Percentiles rank a stretch among this genome's conserved stretches.
These are phyloP conservation scores for Piaya cayana DNA, from an alignment of 2,113 vertebrate species.

Conservation along the genomic window DNA sequence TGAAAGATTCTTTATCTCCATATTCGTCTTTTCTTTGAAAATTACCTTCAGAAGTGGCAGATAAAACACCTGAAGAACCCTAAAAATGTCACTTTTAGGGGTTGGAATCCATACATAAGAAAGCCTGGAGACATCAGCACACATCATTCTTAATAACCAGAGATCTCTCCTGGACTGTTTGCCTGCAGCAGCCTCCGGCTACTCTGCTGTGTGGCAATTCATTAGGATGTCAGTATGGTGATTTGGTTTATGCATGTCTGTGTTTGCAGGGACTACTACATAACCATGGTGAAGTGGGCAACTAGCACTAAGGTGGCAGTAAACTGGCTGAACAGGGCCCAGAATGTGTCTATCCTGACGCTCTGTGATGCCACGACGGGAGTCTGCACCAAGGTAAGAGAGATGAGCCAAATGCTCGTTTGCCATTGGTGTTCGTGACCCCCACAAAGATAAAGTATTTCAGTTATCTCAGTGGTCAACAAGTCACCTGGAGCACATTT, in stretches of 20 bases:
- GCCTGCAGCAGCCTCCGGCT: not conserved
- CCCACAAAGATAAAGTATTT: accelerated
- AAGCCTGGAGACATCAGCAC: not conserved
- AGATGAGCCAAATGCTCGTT: accelerated
- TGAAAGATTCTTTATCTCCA: slow-evolving; percentile 2
- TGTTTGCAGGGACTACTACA: slow-evolving; percentile 88
- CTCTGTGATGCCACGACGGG: slow-evolving; percentile 95
- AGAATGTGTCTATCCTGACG: slow-evolving; percentile 95
- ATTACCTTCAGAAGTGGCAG: slow-evolving; percentile 8
- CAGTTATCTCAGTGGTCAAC: not conserved
- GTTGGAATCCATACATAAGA: not conserved
- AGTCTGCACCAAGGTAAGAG: slow-evolving; percentile 91
- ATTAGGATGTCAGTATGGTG: not conserved
- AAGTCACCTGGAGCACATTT: not conserved
- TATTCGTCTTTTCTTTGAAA: not conserved
- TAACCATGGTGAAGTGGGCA: slow-evolving; percentile 98
- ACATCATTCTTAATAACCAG: not conserved
- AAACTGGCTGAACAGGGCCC: slow-evolving; percentile 96
- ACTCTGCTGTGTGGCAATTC: not conserved
- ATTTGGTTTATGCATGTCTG: not conserved
- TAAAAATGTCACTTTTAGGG: slow-evolving; percentile 10
- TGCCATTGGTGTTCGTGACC: accelerated
- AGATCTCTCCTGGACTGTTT: not conserved
- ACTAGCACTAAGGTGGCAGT: slow-evolving; percentile 95
- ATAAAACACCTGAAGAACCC: slow-evolving; percentile 18